A percentile compares a stretch with the other conserved stretches of the same genome.
Evolutionary conservation across 2,888 invertebrate species (phyloP).

Genomic region (Ennomos fuscantarius): DNA sequence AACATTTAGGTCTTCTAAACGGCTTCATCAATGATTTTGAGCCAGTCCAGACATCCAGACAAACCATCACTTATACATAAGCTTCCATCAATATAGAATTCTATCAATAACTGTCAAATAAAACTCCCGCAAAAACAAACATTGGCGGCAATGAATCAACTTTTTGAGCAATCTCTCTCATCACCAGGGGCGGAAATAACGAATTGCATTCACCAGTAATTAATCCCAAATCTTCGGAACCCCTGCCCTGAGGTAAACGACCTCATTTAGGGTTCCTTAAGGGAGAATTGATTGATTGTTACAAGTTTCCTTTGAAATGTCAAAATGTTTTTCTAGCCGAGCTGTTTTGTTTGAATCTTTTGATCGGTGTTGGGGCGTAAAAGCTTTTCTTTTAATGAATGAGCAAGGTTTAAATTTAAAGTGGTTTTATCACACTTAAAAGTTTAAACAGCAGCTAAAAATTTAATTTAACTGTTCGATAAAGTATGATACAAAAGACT

Average conservation of each 20-base stretch:
- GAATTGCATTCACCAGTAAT: constrained; percentile 68
- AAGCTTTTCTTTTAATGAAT: constrained; percentile 17
- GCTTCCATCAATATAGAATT: neutral
- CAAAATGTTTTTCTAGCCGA: constrained; percentile 69
- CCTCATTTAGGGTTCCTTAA: constrained; percentile 55
- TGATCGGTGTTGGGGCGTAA: constrained; percentile 25
- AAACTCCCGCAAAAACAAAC: constrained; percentile 20
- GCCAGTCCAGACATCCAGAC: too few species aligned
- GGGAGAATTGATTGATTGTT: constrained; percentile 41
- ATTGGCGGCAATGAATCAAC: constrained; percentile 45
- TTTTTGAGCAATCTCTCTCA: constrained; percentile 48
- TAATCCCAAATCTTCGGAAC: constrained; percentile 71
- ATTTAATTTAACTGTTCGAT: too few species aligned
- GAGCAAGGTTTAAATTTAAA: neutral
- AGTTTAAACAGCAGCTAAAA: too few species aligned
- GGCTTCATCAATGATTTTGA: too few species aligned
- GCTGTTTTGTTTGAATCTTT: constrained; percentile 46
- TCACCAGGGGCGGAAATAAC: constrained; percentile 49
- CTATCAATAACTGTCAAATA: constrained; percentile 29
- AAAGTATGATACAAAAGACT: too few species aligned
- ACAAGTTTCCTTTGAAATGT: constrained; percentile 50
- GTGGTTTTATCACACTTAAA: neutral
- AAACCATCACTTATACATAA: neutral
- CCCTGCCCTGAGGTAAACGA: constrained; percentile 60
- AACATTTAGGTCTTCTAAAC: too few species aligned